Evolutionary conservation across 2,113 vertebrate genomes (phyloP), one percentile per base, ranked within the genome.

Genomic region (Barnardius zonarius): DNA sequence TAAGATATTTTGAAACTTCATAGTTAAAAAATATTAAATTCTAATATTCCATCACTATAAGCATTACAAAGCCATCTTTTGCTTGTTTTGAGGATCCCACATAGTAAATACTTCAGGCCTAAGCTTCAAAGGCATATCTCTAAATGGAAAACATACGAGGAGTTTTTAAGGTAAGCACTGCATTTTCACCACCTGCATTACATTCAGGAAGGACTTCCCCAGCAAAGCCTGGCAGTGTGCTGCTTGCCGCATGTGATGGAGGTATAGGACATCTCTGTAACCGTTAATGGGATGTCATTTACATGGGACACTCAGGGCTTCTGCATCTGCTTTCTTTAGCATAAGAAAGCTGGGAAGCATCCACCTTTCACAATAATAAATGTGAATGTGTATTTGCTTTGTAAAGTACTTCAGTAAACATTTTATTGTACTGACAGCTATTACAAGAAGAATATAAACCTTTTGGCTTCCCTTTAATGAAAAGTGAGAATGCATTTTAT

Each of bases 241-340:
- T 14, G 37, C 49, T 79, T 3, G 5, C 5, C 10, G 13, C 1
- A 0, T 3, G 20, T 17, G 30, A n/a, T 15, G 8, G 11, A 8
- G 33, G 54, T 3, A 1, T 6, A 11, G 30, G 18, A 48, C 31
- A 33, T 22, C 11, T 35, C 70, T 11, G 0, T 5, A 28, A 27
- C 49, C 19, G 2, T 13, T 28, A 14, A 5, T 30, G 31, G 46
- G 44, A 61, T 13, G 10, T 6, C 10, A 23, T 3, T 49, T 62
- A 13, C 17, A 4, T 2, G 13, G 37, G 5, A 31, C 69, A 41
- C 17, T 7, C 22, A 39, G 15, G 28, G 35, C 35, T 64, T 11
- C 72, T 39, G 6, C 17, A 11, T 7, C 61, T 25, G 33, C 35
- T 31, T 28, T 18, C 51, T 31, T 2, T 13, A 17, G 61, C 27